Percentiles rank a stretch among this genome's conserved stretches.
Evolutionary conservation across 2,888 invertebrate species (phyloP).

Genomic region (Ormyrus rosae): DNA sequence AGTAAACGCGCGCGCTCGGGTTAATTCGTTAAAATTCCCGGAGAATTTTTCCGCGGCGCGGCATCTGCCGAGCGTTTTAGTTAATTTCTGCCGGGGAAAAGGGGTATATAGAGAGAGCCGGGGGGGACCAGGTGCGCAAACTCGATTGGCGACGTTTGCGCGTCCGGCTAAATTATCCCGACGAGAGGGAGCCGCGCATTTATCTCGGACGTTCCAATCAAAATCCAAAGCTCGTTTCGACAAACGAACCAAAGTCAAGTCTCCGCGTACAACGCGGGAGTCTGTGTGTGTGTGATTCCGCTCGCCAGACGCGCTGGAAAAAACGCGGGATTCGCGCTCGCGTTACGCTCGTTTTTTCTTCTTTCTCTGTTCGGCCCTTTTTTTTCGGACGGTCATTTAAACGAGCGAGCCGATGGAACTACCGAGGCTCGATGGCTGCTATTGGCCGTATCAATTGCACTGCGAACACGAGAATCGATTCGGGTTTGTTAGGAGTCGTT

Average conservation of each 20-base stretch:
- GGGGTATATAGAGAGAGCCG: neutral
- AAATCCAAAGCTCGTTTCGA: constrained; percentile 31
- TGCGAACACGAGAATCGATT: neutral
- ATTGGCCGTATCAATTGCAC: constrained; percentile 25
- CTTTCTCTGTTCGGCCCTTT: neutral
- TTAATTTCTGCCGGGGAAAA: constrained; percentile 15
- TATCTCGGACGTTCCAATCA: constrained; percentile 38
- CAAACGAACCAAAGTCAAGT: constrained; percentile 33
- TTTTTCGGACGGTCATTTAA: constrained; percentile 27
- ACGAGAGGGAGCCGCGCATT: neutral
- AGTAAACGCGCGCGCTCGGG: neutral
- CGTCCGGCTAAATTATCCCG: constrained; percentile 11
- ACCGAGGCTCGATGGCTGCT: neutral
- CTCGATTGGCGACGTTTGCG: constrained; percentile 13
- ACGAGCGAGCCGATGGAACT: constrained; percentile 17
- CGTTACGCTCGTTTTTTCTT: constrained; percentile 1
- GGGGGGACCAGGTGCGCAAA: neutral
- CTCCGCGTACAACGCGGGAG: no score
- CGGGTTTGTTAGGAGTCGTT: neutral
- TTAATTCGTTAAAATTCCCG: constrained; percentile 27
- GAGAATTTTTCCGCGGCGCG: neutral
- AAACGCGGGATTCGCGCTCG: neutral
- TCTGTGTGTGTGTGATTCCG: neutral
- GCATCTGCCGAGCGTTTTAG: constrained; percentile 22
- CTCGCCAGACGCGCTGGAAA: neutral